These are phyloP conservation scores for Drosophila colorata DNA, from an alignment of 2,888 invertebrate genomes.

Conservation along the genomic window DNA sequence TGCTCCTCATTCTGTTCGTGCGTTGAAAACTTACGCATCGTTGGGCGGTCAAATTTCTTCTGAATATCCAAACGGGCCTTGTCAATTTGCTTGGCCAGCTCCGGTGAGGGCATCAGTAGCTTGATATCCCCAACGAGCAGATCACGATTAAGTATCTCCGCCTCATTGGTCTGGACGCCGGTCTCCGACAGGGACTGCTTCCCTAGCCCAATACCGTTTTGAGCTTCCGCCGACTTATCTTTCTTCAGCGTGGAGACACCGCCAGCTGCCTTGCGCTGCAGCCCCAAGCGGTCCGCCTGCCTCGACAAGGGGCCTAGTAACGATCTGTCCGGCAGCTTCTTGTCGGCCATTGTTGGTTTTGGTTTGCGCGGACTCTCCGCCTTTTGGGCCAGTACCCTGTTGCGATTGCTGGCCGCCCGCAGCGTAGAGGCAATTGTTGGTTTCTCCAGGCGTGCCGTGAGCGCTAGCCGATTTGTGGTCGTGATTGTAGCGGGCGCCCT, in stretches of 20 bases:
- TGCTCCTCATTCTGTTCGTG: slow-evolving; percentile 74
- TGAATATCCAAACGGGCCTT: slow-evolving; percentile 50
- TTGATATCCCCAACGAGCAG: slow-evolving; percentile 72
- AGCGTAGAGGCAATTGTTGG: slow-evolving; percentile 63
- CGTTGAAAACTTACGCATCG: slow-evolving; percentile 67
- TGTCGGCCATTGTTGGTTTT: background rate
- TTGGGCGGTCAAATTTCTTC: slow-evolving; percentile 32
- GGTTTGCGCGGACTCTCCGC: slow-evolving; percentile 12
- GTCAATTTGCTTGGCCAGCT: slow-evolving; percentile 67
- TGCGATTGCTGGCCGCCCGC: slow-evolving; percentile 56
- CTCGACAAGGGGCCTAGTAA: slow-evolving; percentile 7
- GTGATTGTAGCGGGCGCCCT: slow-evolving; percentile 21
- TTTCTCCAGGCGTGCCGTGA: slow-evolving; percentile 41
- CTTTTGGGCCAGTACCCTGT: slow-evolving; percentile 15
- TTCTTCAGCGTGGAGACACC: slow-evolving; percentile 7
- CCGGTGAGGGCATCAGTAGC: slow-evolving; percentile 67
- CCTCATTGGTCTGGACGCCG: slow-evolving; percentile 74
- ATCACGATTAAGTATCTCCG: slow-evolving; percentile 75
- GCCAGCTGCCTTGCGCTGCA: slow-evolving; percentile 21
- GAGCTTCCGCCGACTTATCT: slow-evolving; percentile 3
- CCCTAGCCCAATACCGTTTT: background rate
- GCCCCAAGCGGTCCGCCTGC: slow-evolving; percentile 12
- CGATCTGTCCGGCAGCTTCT: slow-evolving; percentile 1
- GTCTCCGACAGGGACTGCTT: slow-evolving; percentile 43
- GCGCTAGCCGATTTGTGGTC: background rate